Conservation (phyloP, 1,140 invertebrate species). For the Lamellibrachia luymesi region DNA sequence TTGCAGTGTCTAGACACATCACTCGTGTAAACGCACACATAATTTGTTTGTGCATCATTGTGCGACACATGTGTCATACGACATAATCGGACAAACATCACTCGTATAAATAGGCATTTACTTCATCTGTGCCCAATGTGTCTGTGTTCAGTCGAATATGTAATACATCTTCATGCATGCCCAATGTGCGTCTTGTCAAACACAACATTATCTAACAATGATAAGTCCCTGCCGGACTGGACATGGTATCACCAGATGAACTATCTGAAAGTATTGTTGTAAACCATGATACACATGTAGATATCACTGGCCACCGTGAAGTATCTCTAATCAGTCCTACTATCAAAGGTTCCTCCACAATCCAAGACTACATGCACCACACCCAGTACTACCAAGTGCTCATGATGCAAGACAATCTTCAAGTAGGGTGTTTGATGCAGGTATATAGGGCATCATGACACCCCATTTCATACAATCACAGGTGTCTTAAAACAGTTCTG, state of each 20-base stretch:
- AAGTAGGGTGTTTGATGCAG: too few species aligned
- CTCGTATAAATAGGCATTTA: too few species aligned
- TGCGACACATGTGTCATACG: too few species aligned
- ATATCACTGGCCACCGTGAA: neutral
- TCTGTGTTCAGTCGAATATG: neutral
- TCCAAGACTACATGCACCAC: neutral
- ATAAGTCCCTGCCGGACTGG: neutral
- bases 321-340: neutral
- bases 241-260: neutral
- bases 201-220: neutral
- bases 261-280: neutral
- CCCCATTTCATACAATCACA: too few species aligned
- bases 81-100: too few species aligned
- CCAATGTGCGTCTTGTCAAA: neutral
- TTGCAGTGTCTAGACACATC: too few species aligned
- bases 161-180: neutral
- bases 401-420: neutral
- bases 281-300: neutral
- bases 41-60: too few species aligned
- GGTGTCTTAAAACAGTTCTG: too few species aligned
- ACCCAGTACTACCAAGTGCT: neutral
- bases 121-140: too few species aligned
- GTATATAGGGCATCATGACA: too few species aligned
- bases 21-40: too few species aligned
- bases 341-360: neutral